Evolutionary conservation across 2,113 vertebrate genomes (phyloP), one percentile per base, ranked within the genome.

Genomic region (Girardinichthys multiradiatus): DNA sequence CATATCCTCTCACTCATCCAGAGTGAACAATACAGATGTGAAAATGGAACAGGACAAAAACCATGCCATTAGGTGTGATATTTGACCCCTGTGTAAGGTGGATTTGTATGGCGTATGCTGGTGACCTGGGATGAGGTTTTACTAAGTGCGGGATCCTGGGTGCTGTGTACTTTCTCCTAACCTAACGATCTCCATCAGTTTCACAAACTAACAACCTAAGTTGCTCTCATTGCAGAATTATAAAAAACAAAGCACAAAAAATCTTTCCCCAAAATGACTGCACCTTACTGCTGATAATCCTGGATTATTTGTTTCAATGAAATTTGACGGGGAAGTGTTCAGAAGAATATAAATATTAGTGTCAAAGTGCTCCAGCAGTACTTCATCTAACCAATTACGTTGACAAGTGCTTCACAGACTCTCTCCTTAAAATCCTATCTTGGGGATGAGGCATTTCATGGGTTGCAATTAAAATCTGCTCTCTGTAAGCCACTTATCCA

Each of bases 381-480:
- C 37, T 76, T 84, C 74, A 77, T 84, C 76, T 31, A 27, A 65
- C 33, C 70, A 70, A 75, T 77, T 73, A 77, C 57, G 35, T 30
- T 69, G 69, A 68, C 12, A 15, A n/a, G 57, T n/a, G 15, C 27
- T 27, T 77, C 64, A 21, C 28, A 45, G 21, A 35, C 31, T 42
- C 45, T 74, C 48, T 63, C 21, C 19, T 57, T 29, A 17, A 42
- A 83, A 30, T 62, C 70, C 68, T 42, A 7, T 10, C 37, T 60
- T 4, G 0, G 13, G 29, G 58, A 60, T 70, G 68, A 70, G 64
- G 57, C 67, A 31, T 72, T 74, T 77, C 67, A 67, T 30, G n/a
- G 19, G 66, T 4, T 70, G 54, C 37, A 73, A 78, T 89, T 86
- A 82, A 84, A 83, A 57, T 54, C 8, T 26, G 72, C 29, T 60